Evolutionary conservation across 2,113 vertebrate species (phyloP).

Genomic region (Sisor rabdophorus): DNA sequence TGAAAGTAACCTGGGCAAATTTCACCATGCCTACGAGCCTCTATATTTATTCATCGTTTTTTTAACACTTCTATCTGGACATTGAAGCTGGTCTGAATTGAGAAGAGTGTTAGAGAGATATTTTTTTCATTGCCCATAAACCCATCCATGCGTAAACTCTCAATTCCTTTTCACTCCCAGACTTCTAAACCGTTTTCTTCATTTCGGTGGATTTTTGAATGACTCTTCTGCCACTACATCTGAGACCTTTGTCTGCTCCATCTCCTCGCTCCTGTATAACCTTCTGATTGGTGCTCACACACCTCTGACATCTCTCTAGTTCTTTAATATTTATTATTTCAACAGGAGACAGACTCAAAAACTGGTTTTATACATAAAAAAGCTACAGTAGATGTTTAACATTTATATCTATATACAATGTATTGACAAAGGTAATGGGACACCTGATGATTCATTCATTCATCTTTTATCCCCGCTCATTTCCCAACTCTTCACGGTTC

Average conservation of each 20-base stretch:
- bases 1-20: neutral
- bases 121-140: conserved; percentile 34
- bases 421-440: neutral
- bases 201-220: conserved; percentile 29
- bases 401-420: neutral
- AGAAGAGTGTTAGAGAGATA: conserved; percentile 17
- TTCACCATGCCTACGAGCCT: conserved; percentile 1
- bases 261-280: conserved; percentile 15
- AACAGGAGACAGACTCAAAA: neutral
- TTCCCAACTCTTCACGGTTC: too few relatives aligned
- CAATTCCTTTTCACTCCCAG: conserved; percentile 42
- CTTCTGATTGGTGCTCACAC: conserved; percentile 4
- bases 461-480: too few relatives aligned
- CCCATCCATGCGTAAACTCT: conserved; percentile 43
- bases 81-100: neutral
- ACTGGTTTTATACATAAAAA: neutral
- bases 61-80: neutral
- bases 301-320: neutral
- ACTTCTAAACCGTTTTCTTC: conserved; percentile 41
- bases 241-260: conserved; percentile 13
- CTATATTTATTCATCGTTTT: neutral
- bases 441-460: too few relatives aligned
- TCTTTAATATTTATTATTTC: conserved; percentile 1
- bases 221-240: conserved; percentile 18
- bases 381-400: neutral